Evolutionary conservation across 2,888 invertebrate genomes (phyloP), one percentile per base, ranked within the genome.

Genomic region (Heliconius hortense): DNA sequence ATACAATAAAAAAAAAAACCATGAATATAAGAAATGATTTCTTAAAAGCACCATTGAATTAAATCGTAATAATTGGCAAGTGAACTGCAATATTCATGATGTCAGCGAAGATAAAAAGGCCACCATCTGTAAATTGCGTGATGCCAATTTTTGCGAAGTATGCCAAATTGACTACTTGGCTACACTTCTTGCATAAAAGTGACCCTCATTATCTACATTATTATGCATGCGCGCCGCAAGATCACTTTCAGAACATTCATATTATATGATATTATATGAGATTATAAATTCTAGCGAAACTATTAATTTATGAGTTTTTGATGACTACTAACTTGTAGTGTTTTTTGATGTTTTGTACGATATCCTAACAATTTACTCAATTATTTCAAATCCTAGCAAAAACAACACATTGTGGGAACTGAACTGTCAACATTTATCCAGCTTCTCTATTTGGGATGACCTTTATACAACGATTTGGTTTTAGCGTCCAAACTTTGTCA

Each of bases 401-500:
- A 35, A 35, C 31, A 35, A 69, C 7, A 69, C 31, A 35, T 28
- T 28, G 68, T 68, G 48, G 43, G 11, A 53, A 69, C n/a, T 69
- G n/a, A 31, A 69, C 31, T 56, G 53, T 24, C 69, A 69, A 69
- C 69, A 69, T 75, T 74, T 59, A 39, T 63, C 67, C 75, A 76
- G 72, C 69, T 74, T 35, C 72, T 60, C 85, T 84, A 84, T 84
- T 85, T 85, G 82, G 88, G 88, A 89, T 90, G 87, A 89, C 86
- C 84, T 82, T 83, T 85, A 84, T 90, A 90, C 92, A 90, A 86
- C 89, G 87, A 83, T 89, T 88, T 87, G 86, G 87, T 91, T 92
- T 91, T 88, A 91, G 86, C 86, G 84, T 82, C 82, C 86, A 80
- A 92, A 92, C 87, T 92, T 92, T 89, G 87, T 87, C 88, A 84